Evolutionary conservation across 2,797 vertebrate genomes (phyloP).

Genomic region (Rhinoraja longicauda): DNA sequence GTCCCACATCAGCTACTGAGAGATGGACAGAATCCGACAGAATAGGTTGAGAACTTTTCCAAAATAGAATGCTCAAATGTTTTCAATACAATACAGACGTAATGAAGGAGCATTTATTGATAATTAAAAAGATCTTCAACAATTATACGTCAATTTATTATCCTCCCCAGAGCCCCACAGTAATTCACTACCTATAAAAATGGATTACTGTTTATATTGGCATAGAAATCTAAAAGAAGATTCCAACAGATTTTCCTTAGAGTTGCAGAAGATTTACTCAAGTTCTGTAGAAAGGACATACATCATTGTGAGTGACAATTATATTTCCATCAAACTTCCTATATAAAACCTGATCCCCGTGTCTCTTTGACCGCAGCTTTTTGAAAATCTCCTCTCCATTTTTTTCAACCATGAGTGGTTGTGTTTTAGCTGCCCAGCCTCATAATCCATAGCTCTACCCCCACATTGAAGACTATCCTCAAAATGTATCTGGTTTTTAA

Average conservation of each 20-base stretch:
- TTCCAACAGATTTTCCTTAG: not conserved
- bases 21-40: not conserved
- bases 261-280: not conserved
- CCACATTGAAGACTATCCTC: not conserved
- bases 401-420: not conserved
- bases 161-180: not conserved
- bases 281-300: not conserved
- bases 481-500: not conserved
- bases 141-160: not conserved
- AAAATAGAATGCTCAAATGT: not conserved
- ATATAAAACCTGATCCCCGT: not conserved
- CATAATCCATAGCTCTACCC: not conserved
- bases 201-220: not conserved
- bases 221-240: not conserved
- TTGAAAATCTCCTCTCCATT: not conserved
- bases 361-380: not conserved
- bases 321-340: not conserved
- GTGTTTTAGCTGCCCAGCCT: not conserved
- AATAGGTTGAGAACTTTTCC: not conserved
- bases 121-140: not conserved
- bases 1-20: not conserved
- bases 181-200: not conserved
- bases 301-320: not conserved
- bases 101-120: not conserved
- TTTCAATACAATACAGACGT: not conserved